Evolutionary conservation across 2,888 invertebrate genomes (phyloP), one percentile per base, ranked within the genome.

Genomic region (Hemaris fuciformis): DNA sequence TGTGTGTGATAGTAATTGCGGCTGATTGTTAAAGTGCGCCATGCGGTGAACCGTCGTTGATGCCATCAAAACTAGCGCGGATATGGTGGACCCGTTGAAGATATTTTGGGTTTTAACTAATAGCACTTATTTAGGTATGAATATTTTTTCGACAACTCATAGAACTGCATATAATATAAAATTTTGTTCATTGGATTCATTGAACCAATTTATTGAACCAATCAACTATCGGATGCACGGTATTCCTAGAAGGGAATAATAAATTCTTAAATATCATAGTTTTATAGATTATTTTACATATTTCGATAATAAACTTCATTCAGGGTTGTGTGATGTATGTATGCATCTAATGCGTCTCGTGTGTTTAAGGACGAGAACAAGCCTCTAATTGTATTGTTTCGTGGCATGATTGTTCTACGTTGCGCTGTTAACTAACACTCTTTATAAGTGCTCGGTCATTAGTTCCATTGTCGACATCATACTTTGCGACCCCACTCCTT

Each of bases 101-200:
- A 95, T 96, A 87, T 95, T 96, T 89, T 96, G 96, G 96, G 96
- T 96, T 93, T 94, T 96, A 83, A 96, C 96, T 92, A 96, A 96
- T 94, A 96, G 96, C 93, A 96, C 96, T 81, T 96, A 96, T 84
- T 88, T 96, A 86, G 96, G 96, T 96, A 94, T 81, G 84, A 75
- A 20, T 41, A 57, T 64, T 62, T 58, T 61, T 63, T 45, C 64
- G 59, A 18, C 5, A 8, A 13, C 38, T 4, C 27, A 27, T n/a
- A 27, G 3, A 18, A 7, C 27, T 18, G 3, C 1, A 6, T n/a
- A 34, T 18, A 15, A 34, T 13, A 38, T 34, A 10, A 34, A 18
- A 34, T 31, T n/a, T n/a, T n/a, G n/a, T n/a, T n/a, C n/a, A n/a
- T n/a, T n/a, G n/a, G n/a, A n/a, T n/a, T n/a, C n/a, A n/a, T n/a